phyloP scores from a whole-genome alignment of 2,113 vertebrate species.

The Syngnathus typhle region DNA sequence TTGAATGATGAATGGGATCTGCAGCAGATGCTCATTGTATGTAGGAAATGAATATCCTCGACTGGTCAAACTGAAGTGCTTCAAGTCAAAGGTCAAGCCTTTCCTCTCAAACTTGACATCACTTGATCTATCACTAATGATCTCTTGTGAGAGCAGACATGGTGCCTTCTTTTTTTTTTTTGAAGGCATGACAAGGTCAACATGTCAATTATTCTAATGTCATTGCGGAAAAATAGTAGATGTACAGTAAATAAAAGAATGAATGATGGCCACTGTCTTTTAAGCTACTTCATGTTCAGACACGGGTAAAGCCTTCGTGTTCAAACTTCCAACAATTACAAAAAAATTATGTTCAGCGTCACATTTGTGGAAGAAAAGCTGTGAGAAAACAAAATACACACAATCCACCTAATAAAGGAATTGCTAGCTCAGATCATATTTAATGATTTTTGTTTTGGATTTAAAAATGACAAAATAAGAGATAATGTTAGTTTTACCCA shows the following conservation, averaged over 20 bases:
- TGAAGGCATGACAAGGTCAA: neutral
- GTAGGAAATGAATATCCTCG: neutral
- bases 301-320: neutral
- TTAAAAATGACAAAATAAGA: neutral
- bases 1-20: neutral
- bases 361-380: neutral
- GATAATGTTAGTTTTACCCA: neutral
- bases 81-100: neutral
- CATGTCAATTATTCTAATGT: neutral
- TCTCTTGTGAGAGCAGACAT: neutral
- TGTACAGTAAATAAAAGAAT: neutral
- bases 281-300: neutral
- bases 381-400: neutral
- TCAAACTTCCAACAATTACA: neutral
- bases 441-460: neutral
- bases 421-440: neutral
- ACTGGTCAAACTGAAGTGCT: neutral
- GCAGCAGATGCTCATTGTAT: neutral
- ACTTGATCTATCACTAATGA: neutral
- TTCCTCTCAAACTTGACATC: neutral
- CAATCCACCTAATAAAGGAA: neutral
- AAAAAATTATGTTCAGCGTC: too few relatives aligned
- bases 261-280: neutral
- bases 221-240: neutral
- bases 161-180: neutral